Evolutionary conservation across 2,113 vertebrate genomes (phyloP).

Genomic region (Ctenodactylus gundi): DNA sequence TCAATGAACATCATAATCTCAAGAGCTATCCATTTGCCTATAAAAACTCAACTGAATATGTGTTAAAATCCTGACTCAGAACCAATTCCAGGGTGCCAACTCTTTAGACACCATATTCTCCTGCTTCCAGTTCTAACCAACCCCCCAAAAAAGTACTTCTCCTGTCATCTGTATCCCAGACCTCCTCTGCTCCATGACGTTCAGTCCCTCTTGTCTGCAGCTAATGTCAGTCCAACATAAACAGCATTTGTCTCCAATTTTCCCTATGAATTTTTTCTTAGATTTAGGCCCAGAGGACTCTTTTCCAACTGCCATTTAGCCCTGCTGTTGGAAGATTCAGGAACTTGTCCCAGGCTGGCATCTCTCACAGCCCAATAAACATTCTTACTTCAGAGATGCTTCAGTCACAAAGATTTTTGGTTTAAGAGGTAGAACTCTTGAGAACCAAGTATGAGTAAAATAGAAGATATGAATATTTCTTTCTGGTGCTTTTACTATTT

Average conservation of each 20-base stretch:
- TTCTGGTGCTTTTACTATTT: neutral
- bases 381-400: neutral
- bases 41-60: too few species aligned
- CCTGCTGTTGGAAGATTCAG: neutral
- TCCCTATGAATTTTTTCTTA: neutral
- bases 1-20: too few species aligned
- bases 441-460: neutral
- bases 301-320: neutral
- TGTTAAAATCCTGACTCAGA: neutral
- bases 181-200: neutral
- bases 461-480: neutral
- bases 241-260: neutral
- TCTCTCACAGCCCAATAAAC: neutral
- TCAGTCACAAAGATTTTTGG: neutral
- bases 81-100: neutral
- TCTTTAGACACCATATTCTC: too few species aligned
- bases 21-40: too few species aligned
- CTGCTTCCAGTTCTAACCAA: neutral
- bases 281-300: neutral
- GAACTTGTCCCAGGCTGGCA: neutral
- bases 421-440: neutral
- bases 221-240: neutral
- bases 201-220: neutral
- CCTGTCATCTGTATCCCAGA: neutral
- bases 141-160: neutral